Base-by-base conservation (phyloP, 2,113 vertebrate species). In the Poeciliopsis occidentalis region DNA sequence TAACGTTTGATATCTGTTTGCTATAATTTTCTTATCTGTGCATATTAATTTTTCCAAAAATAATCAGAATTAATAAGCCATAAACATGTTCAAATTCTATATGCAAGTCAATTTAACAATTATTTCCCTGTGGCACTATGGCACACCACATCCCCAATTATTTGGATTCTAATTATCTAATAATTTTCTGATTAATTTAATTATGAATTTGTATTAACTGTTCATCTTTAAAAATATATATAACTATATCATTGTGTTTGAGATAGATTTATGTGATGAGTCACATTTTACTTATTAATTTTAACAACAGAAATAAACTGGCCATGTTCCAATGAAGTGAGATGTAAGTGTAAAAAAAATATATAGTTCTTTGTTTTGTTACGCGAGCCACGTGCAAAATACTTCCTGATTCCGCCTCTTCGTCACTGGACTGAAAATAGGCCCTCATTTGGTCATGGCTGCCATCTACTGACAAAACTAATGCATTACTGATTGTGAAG, bases 401-500 rank as follows among this genome's bases (percentile, higher is more conserved):
- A 47, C 44, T 68, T 57, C 63, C 34, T 17, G 26, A 8, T 73
- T 34, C 60, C 29, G 13, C 13, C 34, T 24, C 0, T 62, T 70
- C 19, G 69, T 51, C 15, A 34, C 19, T 10, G 30, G 11, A 24
- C 24, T 61, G 29, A 78, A 22, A 63, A 27, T 1, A 26, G 12
- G 5, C 8, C 12, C 71, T 80, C 60, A 26, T 60, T 0, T 71
- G 69, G 68, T 77, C 80, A 70, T 68, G 66, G 75, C 73, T 84
- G 92, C 90, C 90, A 90, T 63, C 92, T 92, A 80, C 89, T 93
- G 91, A 65, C 80, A 64, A 12, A 13, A 64, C 8, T 65, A n/a
- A 30, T 47, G 34, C n/a, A 89, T 74, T 84, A 77, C 89, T 79
- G 41, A 17, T 64, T 75, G 51, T 41, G 34, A 4, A 77, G 67